phyloP scores from a whole-genome alignment of 2,797 vertebrate genomes.

The Pempheris klunzingeri region DNA sequence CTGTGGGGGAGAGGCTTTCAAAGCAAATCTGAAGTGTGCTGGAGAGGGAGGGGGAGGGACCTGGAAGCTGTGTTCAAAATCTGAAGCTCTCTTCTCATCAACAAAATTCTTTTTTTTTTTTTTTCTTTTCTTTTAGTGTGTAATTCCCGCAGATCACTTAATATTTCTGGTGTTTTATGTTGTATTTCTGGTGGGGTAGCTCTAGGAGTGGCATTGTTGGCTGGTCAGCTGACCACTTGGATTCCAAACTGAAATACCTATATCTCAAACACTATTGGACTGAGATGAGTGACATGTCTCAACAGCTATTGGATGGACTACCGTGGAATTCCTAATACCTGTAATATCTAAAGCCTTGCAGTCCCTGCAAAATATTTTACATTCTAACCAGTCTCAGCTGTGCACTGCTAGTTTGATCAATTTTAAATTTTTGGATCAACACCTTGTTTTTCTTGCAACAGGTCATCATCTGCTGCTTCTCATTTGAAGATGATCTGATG shows the following conservation, averaged over 20 bases:
- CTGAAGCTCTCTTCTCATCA: too few species aligned
- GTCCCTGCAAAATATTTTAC: not conserved
- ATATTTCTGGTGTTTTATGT: slow-evolving; percentile 22
- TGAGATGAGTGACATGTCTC: too few species aligned
- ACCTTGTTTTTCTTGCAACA: not conserved
- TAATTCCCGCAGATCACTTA: slow-evolving; percentile 1
- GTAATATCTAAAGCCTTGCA: not conserved
- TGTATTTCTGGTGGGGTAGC: not conserved
- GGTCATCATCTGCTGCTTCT: not conserved
- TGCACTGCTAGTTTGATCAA: too few species aligned
- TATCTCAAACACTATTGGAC: not conserved
- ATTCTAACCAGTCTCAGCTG: not conserved
- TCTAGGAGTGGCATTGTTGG: not conserved
- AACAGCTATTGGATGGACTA: not conserved
- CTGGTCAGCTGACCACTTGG: not conserved
- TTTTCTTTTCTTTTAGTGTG: not conserved
- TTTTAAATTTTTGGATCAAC: too few species aligned
- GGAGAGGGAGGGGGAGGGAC: too few species aligned
- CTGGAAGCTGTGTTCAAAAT: too few species aligned
- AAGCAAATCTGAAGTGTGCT: too few species aligned
- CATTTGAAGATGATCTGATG: not conserved
- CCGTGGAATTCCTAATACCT: not conserved
- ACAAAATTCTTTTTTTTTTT: too few species aligned
- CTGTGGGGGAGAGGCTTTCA: too few species aligned
- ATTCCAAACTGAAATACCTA: slow-evolving; percentile 6